Base-by-base conservation (phyloP, 2,113 vertebrate species). In the Litocranius walleri region DNA sequence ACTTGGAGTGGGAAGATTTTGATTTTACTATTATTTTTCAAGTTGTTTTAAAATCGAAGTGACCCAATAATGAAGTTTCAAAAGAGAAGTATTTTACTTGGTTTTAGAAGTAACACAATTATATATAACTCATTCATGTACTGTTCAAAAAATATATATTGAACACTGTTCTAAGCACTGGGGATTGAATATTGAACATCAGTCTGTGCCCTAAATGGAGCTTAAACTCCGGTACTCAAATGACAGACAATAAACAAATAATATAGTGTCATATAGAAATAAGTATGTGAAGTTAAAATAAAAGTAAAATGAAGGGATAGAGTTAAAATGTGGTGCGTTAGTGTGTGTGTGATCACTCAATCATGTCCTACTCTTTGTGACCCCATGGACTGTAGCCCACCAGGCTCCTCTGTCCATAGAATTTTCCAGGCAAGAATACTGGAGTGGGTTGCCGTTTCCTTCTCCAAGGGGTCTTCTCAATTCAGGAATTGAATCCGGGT, bases 91-190 rank as follows among this genome's bases (percentile, higher is more conserved):
- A 52, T 77, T 83, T 92, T 86, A 33, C 23, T 23, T 95, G 21
- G 10, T 91, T 91, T 85, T 61, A 83, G 50, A 83, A 67, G 97
- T n/a, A 59, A 97, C 67, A 95, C 82, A 85, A 77, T 61, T 88
- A 57, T 12, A 57, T 11, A 81, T 74, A 56, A 40, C n/a, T 82
- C 6, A 88, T 90, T 74, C 54, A 33, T 17, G 19, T 43, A 59
- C 78, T 95, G 67, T 64, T 95, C 15, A 90, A 40, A 10, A 94
- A 57, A 64, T 83, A 43, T 19, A 14, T 64, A 43, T 54, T 59
- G 52, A 80, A 1, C 3, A 12, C 19, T 94, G 15, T 82, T 83
- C 43, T 50, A 91, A 90, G 54, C 30, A 71, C 40, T 59, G 3
- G 48, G 21, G 21, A n/a, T 21, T 43, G 48, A 88, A 14, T 12